Evolutionary conservation across 2,888 invertebrate genomes (phyloP).

Genomic region (Lasioglossum calceatum): DNA sequence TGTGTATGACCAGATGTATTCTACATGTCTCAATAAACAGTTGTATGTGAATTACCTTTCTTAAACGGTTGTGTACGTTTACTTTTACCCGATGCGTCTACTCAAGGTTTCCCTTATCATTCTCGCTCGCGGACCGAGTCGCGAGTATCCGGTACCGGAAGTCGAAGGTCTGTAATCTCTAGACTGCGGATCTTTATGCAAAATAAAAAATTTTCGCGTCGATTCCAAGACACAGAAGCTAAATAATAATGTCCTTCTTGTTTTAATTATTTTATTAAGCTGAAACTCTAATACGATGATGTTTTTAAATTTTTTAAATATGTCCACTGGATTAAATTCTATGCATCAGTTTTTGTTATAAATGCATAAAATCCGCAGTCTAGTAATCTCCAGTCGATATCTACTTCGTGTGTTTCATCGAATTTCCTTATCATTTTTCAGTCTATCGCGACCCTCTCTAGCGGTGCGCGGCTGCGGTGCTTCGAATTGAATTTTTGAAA

Average conservation of each 20-base stretch:
- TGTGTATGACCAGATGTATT: slow-evolving; percentile 85
- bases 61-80: slow-evolving; percentile 76
- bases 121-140: neutral
- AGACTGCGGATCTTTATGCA: too few relatives aligned
- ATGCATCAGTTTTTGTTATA: too few relatives aligned
- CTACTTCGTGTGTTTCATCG: neutral
- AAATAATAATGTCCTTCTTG: too few relatives aligned
- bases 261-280: too few relatives aligned
- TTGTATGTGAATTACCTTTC: slow-evolving; percentile 88
- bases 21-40: slow-evolving; percentile 88
- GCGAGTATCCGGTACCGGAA: too few relatives aligned
- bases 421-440: neutral
- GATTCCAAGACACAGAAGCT: too few relatives aligned
- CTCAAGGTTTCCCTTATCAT: neutral
- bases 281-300: too few relatives aligned
- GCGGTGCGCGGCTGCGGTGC: neutral
- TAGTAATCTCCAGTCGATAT: neutral
- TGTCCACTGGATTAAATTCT: too few relatives aligned
- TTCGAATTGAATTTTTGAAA: neutral
- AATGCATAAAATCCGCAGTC: too few relatives aligned
- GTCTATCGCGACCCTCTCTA: neutral
- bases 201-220: too few relatives aligned
- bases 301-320: too few relatives aligned
- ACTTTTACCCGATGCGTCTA: slow-evolving; percentile 27
- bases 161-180: neutral